Conservation (phyloP, 2,888 invertebrate species). For the Periphyllus acericola region DNA sequence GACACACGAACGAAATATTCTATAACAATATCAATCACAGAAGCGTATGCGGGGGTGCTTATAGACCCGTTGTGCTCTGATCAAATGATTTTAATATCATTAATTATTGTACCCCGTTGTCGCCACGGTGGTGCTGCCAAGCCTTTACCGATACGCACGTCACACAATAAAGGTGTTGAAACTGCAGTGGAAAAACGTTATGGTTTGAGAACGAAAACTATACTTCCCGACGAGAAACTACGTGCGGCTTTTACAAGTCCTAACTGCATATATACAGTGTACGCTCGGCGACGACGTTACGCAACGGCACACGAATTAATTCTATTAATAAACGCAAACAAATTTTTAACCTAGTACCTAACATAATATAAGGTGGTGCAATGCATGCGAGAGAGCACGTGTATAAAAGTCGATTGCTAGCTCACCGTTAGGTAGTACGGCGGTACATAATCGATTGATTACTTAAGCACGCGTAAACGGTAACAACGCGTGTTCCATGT, state of each 20-base stretch:
- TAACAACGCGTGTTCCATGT: not conserved
- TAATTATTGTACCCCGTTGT: no score
- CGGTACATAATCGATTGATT: slow-evolving; percentile 46
- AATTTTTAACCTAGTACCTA: not conserved
- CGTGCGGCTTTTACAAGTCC: not conserved
- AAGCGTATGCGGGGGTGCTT: not conserved
- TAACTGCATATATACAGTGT: no score
- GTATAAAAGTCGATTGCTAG: slow-evolving; percentile 10
- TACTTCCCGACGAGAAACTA: no score
- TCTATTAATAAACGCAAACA: not conserved
- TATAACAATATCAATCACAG: not conserved
- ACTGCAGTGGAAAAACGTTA: no score
- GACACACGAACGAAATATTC: not conserved
- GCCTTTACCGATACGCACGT: no score
- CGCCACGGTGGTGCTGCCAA: no score
- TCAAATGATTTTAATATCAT: no score
- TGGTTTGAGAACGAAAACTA: no score
- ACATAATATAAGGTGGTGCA: not conserved
- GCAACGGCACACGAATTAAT: not conserved
- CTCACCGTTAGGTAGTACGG: not conserved
- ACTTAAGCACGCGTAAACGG: slow-evolving; percentile 52
- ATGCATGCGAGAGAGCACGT: no score
- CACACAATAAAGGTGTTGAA: no score
- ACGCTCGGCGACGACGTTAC: not conserved
- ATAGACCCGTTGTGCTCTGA: no score